Evolutionary conservation across 2,888 invertebrate genomes (phyloP).

Genomic region (Marronus borbonicus): DNA sequence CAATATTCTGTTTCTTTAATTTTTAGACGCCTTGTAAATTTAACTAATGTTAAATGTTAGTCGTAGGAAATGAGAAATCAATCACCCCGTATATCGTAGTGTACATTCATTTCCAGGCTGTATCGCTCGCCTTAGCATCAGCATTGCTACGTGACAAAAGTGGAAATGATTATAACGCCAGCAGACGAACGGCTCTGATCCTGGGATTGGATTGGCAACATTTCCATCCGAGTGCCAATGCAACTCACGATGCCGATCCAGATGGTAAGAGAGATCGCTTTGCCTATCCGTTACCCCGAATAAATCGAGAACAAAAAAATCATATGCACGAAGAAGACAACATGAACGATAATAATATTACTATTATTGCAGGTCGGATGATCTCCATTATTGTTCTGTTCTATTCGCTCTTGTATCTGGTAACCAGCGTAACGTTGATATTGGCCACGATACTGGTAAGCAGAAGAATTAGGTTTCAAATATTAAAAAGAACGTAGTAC

Average conservation of each 20-base stretch:
- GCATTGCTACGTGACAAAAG: conserved; percentile 33
- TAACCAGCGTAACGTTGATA: conserved; percentile 39
- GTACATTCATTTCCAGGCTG: conserved; percentile 1
- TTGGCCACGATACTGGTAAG: conserved; percentile 41
- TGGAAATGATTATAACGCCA: conserved; percentile 32
- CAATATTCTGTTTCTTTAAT: too few relatives aligned
- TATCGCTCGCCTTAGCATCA: conserved; percentile 29
- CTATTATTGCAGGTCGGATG: conserved; percentile 39
- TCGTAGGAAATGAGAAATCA: too few relatives aligned
- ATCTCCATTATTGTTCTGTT: conserved; percentile 44
- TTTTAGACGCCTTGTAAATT: too few relatives aligned
- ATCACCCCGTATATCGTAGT: too few relatives aligned
- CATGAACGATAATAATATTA: not conserved
- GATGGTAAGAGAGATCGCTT: conserved; percentile 34
- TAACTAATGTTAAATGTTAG: too few relatives aligned
- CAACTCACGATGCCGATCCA: conserved; percentile 44
- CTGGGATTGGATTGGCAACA: conserved; percentile 47
- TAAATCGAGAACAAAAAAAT: not conserved
- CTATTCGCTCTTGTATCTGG: conserved; percentile 28
- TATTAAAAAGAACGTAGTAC: not conserved
- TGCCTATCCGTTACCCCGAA: not conserved
- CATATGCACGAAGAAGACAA: not conserved
- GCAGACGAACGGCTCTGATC: conserved; percentile 36
- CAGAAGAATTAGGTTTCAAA: conserved; percentile 2
- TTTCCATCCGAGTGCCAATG: conserved; percentile 39